A percentile compares a stretch with the other conserved stretches of the same genome.
These are phyloP conservation scores for Calycopis cecrops DNA, from an alignment of 1,140 invertebrate species.

Conservation along the genomic window DNA sequence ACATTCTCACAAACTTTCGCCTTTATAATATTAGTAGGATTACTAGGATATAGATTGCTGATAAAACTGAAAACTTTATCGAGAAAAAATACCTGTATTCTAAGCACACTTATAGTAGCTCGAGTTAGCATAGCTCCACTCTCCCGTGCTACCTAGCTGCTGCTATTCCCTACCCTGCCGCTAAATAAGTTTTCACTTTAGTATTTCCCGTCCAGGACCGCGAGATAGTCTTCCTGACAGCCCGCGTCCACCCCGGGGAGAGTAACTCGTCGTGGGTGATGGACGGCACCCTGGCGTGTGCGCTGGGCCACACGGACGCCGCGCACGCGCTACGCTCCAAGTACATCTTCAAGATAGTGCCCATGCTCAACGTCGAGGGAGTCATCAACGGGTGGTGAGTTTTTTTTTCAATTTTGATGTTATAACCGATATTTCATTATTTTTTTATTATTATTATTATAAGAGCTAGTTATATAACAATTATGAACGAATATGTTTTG, in stretches of 20 bases:
- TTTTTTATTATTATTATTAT: too few relatives aligned
- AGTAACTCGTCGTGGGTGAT: conserved; percentile 93
- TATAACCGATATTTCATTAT: too few relatives aligned
- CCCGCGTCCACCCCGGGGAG: conserved; percentile 92
- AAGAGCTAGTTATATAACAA: too few relatives aligned
- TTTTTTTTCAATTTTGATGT: too few relatives aligned
- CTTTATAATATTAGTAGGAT: too few relatives aligned
- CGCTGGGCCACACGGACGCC: conserved; percentile 77
- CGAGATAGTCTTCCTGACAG: conserved; percentile 84
- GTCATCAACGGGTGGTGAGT: conserved; percentile 92
- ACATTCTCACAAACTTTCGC: too few relatives aligned
- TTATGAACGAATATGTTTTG: too few relatives aligned
- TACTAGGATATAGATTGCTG: too few relatives aligned
- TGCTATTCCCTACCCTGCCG: not conserved
- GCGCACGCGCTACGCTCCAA: conserved; percentile 79
- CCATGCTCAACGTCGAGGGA: conserved; percentile 92
- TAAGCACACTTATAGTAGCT: too few relatives aligned
- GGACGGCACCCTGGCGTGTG: conserved; percentile 85
- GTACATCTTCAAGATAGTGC: conserved; percentile 91
- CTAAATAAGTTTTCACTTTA: not conserved
- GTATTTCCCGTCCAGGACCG: conserved; percentile 71
- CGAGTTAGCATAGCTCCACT: too few relatives aligned
- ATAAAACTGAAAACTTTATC: too few relatives aligned
- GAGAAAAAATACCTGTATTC: too few relatives aligned
- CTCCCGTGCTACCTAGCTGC: not conserved